Evolutionary conservation across 2,113 vertebrate genomes (phyloP), one percentile per base, ranked within the genome.

Genomic region (Tonatia bakeri): DNA sequence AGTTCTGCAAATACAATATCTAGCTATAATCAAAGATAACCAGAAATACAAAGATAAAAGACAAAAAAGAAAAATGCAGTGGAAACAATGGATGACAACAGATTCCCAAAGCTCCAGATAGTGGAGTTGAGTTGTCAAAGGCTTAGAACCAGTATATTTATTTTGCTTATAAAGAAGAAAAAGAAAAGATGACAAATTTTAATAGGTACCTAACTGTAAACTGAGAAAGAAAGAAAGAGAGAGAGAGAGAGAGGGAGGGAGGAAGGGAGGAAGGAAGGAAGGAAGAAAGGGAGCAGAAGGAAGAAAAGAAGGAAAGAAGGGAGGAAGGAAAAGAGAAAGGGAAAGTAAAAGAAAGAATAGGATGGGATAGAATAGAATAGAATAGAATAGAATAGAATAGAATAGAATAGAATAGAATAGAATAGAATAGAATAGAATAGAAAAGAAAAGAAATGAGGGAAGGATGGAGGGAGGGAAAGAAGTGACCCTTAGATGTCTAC

Each of bases 11-110:
- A 88, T 45, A 26, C 20, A 91, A 31, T 47, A 40, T 3, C 33
- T 38, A 90, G 10, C 59, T 61, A 22, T 6, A 45, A 92, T 64
- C 59, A 72, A 77, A 88, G 20, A 40, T 31, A 84, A 50, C 1
- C 28, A 72, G 22, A 65, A 95, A 73, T 7, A 83, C 22, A 84
- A 92, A 69, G 26, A 77, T 9, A 65, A 83, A 90, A 64, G 3
- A 31, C 3, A 22, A 54, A 61, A 80, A 89, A 26, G n/a, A 17
- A 87, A 95, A 83, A 59, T 33, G 28, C 33, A 79, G 26, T 47
- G 24, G 45, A 45, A 70, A 87, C 4, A 61, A 43, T 1, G 9
- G 16, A 73, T 69, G 61, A 70, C 8, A 45, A 65, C 10, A 87
- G 38, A 45, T 16, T 1, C 24, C 67, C 20, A 85, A 72, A 56